Conservation (phyloP, 2,797 vertebrate genomes). For the Urophycis tenuis region DNA sequence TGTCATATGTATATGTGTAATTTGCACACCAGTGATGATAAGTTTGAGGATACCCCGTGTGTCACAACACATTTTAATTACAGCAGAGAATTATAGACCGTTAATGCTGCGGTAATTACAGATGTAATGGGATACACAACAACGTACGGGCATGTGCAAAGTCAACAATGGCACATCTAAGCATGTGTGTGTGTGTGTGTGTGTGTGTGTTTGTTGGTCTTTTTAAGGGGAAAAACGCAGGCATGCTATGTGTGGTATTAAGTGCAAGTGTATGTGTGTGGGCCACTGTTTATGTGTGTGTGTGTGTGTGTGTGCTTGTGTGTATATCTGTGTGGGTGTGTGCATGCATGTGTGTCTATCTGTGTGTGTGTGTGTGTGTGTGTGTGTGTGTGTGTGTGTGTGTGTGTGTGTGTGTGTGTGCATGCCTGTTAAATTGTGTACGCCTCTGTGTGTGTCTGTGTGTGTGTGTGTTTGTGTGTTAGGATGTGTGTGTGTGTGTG, state of each 20-base stretch:
- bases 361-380: no score
- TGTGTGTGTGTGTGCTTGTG: background rate
- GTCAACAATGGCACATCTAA: background rate
- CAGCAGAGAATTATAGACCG: slow-evolving; percentile 38
- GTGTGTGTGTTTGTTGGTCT: slow-evolving; percentile 1
- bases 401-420: no score
- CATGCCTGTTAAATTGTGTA: background rate
- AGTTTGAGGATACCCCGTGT: slow-evolving; percentile 42
- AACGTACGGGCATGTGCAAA: slow-evolving; percentile 2
- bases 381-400: no score
- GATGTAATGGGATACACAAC: slow-evolving; percentile 26
- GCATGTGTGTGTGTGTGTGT: background rate
- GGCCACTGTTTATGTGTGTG: background rate
- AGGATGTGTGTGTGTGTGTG: no score
- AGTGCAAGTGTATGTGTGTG: background rate
- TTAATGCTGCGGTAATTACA: slow-evolving; percentile 45
- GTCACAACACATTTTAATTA: slow-evolving; percentile 54
- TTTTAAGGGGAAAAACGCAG: background rate
- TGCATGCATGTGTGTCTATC: no score
- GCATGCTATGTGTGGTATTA: slow-evolving; percentile 19
- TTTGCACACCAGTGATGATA: slow-evolving; percentile 57
- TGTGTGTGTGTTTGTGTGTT: background rate
- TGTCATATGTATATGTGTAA: slow-evolving; percentile 55
- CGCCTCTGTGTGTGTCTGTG: background rate
- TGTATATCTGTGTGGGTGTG: no score